Conservation (phyloP, 2,797 vertebrate genomes). For the Oceanodroma leucorhoa region DNA sequence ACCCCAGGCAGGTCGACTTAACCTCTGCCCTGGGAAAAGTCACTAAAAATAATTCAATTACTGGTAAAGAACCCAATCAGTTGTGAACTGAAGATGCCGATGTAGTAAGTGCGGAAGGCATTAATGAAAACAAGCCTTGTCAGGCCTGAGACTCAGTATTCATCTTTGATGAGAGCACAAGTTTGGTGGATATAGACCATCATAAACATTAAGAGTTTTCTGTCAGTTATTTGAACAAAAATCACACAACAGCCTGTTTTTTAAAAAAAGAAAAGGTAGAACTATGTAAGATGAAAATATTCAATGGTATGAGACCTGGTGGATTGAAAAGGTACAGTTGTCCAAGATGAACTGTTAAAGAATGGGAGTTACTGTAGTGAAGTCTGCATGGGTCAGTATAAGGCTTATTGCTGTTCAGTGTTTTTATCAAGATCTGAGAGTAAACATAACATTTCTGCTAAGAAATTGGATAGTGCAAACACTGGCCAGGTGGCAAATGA, state of each 20-base stretch:
- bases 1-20: neutral
- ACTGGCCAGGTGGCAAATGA: neutral
- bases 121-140: neutral
- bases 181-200: neutral
- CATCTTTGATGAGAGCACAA: neutral
- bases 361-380: neutral
- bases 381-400: neutral
- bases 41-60: neutral
- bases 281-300: neutral
- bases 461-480: neutral
- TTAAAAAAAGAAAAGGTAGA: neutral
- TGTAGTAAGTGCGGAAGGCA: neutral
- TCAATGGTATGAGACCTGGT: neutral
- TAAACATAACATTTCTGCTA: neutral
- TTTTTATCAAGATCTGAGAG: neutral
- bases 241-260: neutral
- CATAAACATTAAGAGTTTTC: neutral
- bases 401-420: accelerated
- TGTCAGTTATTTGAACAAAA: neutral
- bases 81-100: neutral
- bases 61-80: neutral
- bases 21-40: neutral
- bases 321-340: neutral
- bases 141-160: neutral
- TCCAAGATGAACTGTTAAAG: neutral